Evolutionary conservation across 37 sponge, comb jelly and placozoan species (phyloP), one percentile per base, ranked within the genome.

Genomic region (Hormiphora californensis): DNA sequence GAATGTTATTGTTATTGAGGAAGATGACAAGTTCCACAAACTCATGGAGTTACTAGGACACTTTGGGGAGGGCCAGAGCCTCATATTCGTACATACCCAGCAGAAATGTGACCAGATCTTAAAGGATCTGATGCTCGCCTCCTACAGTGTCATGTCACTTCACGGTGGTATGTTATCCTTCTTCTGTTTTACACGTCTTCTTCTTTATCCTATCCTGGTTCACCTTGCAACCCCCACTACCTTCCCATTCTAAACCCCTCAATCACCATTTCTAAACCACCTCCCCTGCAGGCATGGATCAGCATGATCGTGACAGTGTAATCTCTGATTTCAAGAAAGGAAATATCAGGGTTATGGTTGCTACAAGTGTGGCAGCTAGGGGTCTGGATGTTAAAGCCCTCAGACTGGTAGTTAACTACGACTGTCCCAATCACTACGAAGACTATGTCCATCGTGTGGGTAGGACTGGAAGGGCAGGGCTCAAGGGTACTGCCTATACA

Each of bases 381-480:
- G 99, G 99, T 0, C 88, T 98, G 63, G 99, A 98, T 63, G 93
- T 98, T 36, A 92, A 92, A 85, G 89, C 92, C 4, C 90, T 98
- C 1, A 88, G 93, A 32, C 90, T 98, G 17, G 99, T 98, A 1
- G 89, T 98, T 11, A 98, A 98, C 85, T 93, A 93, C 54, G 95
- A 94, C 81, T 95, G 95, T 88, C 99, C 99, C 25, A 98, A 95
- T 53, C 99, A 98, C 61, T 98, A 98, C 49, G 99, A 98, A 67
- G 99, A 98, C 89, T 98, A 98, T 54, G 99, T 98, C 0, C 99
- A 98, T 65, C 89, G 99, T n/a, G 86, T 57, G 1, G 86, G 86
- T 7, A 34, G 99, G n/a, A 98, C 99, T 28, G 99, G 99, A 0
- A 62, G 99, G 23, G 99, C 99, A 0, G 99, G 99, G 0, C 95